Conservation (phyloP, 2,113 vertebrate genomes). For the Sebastes fasciatus region DNA sequence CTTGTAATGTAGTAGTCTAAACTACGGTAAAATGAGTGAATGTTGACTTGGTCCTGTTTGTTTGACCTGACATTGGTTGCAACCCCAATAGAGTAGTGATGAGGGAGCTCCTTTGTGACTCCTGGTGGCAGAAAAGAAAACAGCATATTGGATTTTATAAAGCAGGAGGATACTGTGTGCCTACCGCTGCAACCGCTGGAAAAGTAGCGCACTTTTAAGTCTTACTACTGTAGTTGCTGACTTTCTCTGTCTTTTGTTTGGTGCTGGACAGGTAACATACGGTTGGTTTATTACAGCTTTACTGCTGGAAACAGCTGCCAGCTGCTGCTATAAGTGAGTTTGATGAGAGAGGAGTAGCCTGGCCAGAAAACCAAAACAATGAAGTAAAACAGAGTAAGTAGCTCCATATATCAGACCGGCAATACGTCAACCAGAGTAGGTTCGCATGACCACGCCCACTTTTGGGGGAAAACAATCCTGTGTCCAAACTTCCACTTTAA, state of each 20-base stretch:
- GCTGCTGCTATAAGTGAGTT: background rate
- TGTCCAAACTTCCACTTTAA: no score
- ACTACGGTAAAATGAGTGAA: background rate
- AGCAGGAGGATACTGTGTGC: no score
- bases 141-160: no score
- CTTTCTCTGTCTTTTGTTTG: background rate
- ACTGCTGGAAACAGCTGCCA: background rate
- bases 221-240: no score
- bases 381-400: background rate
- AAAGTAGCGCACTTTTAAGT: background rate
- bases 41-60: background rate
- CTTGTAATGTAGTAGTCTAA: background rate
- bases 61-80: no score
- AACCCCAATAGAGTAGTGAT: no score
- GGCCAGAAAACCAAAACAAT: background rate
- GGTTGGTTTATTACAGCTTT: background rate
- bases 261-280: background rate
- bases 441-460: no score
- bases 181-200: background rate
- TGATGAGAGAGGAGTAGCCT: background rate
- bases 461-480: no score
- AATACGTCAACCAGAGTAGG: no score
- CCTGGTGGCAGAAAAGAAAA: no score
- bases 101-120: no score
- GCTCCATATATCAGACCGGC: no score